phyloP scores from a whole-genome alignment of 1,140 invertebrate genomes.

The Mamestra configurata region DNA sequence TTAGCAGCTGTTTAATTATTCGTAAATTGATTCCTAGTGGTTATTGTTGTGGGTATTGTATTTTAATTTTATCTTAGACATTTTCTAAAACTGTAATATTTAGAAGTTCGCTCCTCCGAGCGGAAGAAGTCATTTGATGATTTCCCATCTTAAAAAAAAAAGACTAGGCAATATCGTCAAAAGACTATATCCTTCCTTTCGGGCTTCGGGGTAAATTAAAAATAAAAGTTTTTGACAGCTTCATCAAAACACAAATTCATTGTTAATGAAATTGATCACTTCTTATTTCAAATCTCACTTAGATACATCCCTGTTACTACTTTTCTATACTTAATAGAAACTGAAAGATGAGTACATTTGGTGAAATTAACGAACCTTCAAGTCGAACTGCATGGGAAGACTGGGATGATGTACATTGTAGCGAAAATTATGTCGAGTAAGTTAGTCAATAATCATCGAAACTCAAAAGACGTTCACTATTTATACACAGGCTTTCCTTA shows the following conservation, averaged over 20 bases:
- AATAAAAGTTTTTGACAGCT: too few relatives aligned
- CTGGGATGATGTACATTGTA: slow-evolving; percentile 71
- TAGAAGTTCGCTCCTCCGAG: too few relatives aligned
- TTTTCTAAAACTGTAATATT: too few relatives aligned
- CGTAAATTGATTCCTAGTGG: too few relatives aligned
- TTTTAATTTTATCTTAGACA: too few relatives aligned
- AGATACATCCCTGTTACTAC: neutral
- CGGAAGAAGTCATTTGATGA: too few relatives aligned
- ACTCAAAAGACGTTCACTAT: neutral
- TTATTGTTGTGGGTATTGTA: too few relatives aligned
- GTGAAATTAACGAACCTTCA: slow-evolving; percentile 79
- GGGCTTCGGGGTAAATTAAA: too few relatives aligned
- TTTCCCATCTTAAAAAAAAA: too few relatives aligned
- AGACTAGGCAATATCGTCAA: too few relatives aligned
- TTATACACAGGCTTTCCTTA: neutral
- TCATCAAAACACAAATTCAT: slow-evolving; percentile 21
- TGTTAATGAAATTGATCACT: neutral
- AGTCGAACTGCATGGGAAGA: slow-evolving; percentile 79
- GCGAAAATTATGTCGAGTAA: slow-evolving; percentile 60
- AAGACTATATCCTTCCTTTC: too few relatives aligned
- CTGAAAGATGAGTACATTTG: slow-evolving; percentile 71
- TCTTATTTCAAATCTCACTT: neutral
- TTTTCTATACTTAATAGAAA: neutral
- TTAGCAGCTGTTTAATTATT: too few relatives aligned
- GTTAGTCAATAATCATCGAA: neutral